Evolutionary conservation across 2,113 vertebrate genomes (phyloP), one percentile per base, ranked within the genome.

Genomic region (Xyrauchen texanus): DNA sequence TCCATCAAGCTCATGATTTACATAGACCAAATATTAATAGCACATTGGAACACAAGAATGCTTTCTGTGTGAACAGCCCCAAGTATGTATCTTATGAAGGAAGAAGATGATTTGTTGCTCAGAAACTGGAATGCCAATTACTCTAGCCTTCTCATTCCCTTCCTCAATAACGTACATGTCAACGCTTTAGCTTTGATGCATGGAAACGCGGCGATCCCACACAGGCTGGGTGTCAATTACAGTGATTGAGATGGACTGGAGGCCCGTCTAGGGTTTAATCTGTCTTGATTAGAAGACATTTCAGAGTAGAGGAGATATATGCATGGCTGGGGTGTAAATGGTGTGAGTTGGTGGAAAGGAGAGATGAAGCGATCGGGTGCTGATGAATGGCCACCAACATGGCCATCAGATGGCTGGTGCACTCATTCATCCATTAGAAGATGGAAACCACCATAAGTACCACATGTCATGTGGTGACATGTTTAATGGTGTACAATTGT

Each of bases 261-360:
- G 72, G 60, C 55, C 60, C 51, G 34, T 2, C 77, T 53, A 61
- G n/a, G 11, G 46, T 9, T 34, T 51, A 70, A 71, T 79, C 57
- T n/a, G 53, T 79, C 76, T 79, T 60, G 77, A 79, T 83, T 79
- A 69, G 64, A 64, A 21, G 15, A 15, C 58, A 69, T n/a, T 49
- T 75, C 15, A n/a, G 51, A 21, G 76, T 63, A 63, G 49, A 53
- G 53, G 46, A 58, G 34, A 61, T 53, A 16, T 61, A 78, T 52
- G 15, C 58, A 74, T 63, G 72, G 16, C 3, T 11, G 0, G 70
- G 55, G 49, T 45, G 68, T 49, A 52, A 63, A 69, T 34, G 49
- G 16, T 44, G 46, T 11, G 1, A 12, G 68, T 5, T 72, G 52
- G 13, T 67, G n/a, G 44, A 62, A 63, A 63, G 66, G 15, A 66